Percentiles rank a stretch among this genome's conserved stretches.
Conservation (phyloP, 2,888 invertebrate species). For the Xylophagus ater region DNA sequence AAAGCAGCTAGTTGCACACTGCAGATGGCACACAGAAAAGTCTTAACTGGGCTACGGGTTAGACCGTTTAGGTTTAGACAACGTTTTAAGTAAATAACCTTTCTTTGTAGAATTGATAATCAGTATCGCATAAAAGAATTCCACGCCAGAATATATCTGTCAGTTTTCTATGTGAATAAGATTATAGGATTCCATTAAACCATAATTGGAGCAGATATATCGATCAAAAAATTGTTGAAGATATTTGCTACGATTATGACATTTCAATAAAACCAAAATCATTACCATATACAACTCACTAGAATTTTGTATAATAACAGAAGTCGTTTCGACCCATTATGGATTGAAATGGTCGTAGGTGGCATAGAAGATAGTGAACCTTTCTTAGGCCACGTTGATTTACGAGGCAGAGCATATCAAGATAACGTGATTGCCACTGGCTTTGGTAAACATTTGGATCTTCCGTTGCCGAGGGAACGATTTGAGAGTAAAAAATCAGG, state of each 20-base stretch:
- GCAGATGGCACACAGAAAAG: too few species aligned
- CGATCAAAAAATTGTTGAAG: slow-evolving; percentile 60
- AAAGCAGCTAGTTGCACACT: too few species aligned
- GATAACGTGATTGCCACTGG: slow-evolving; percentile 80
- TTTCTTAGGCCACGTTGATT: slow-evolving; percentile 88
- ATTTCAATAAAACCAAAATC: slow-evolving; percentile 81
- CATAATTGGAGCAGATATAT: slow-evolving; percentile 62
- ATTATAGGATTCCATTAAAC: too few species aligned
- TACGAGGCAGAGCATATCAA: slow-evolving; percentile 83
- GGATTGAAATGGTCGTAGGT: slow-evolving; percentile 90
- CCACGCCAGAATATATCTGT: too few species aligned
- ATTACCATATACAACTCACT: slow-evolving; percentile 88
- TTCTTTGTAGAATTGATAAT: too few species aligned
- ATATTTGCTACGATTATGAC: slow-evolving; percentile 81
- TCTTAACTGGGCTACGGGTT: too few species aligned
- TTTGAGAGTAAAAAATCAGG: slow-evolving; percentile 44
- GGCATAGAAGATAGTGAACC: slow-evolving; percentile 68
- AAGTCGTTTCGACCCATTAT: slow-evolving; percentile 87
- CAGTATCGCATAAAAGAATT: too few species aligned
- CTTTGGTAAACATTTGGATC: slow-evolving; percentile 82
- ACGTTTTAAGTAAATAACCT: too few species aligned
- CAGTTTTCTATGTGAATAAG: too few species aligned
- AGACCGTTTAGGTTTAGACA: too few species aligned
- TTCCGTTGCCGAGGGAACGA: slow-evolving; percentile 70
- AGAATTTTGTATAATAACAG: slow-evolving; percentile 85